Percentiles rank a stretch among this genome's conserved stretches.
Evolutionary conservation across 2,888 invertebrate species (phyloP).

Genomic region (Spilarctia lutea): DNA sequence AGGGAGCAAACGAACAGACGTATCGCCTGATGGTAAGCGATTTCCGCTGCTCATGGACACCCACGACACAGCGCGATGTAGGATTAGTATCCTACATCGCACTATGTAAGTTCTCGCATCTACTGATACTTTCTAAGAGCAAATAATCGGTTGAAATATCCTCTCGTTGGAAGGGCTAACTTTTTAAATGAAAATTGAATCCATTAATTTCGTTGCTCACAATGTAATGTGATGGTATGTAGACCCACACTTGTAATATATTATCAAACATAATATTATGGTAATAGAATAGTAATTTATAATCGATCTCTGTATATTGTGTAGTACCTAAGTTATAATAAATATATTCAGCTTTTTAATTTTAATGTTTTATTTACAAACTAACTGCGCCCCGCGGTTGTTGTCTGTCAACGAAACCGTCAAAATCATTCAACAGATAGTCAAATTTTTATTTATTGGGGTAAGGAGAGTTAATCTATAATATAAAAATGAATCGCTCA

Average conservation of each 20-base stretch:
- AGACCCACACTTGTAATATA: neutral
- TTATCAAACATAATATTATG: neutral
- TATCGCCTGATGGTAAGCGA: no score
- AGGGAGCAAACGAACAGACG: no score
- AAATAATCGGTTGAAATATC: neutral
- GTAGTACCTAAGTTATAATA: neutral
- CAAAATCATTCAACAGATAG: no score
- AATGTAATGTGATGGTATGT: neutral
- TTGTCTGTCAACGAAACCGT: no score
- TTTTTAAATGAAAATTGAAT: neutral
- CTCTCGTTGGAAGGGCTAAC: neutral
- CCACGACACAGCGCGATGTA: no score
- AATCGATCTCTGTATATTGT: constrained; percentile 1
- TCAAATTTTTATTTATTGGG: no score
- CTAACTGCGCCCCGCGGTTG: no score
- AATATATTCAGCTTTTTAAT: neutral
- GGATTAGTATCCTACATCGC: no score
- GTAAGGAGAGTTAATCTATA: no score
- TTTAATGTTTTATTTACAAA: neutral
- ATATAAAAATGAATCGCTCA: no score
- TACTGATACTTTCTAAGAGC: no score
- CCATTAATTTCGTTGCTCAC: neutral
- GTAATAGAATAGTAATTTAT: neutral
- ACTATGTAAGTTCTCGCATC: neutral
- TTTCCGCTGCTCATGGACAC: no score